Conservation (phyloP, 2,888 invertebrate genomes). For the Thysanoteuthis rhombus region DNA sequence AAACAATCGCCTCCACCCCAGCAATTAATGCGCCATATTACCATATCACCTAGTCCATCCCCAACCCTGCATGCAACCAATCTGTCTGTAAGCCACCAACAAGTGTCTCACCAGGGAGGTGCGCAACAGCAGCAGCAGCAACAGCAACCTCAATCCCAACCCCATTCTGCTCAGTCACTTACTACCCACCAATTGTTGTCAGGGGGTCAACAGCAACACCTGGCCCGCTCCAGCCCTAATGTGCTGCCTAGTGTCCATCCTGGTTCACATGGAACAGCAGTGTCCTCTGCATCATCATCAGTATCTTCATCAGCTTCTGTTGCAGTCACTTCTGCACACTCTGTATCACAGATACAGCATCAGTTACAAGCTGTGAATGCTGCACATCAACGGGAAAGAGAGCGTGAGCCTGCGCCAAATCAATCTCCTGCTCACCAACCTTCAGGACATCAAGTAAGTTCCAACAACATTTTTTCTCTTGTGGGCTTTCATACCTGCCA, state of each 20-base stretch:
- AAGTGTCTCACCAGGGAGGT: background rate
- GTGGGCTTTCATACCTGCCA: no score
- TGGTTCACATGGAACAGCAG: background rate
- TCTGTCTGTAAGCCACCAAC: background rate
- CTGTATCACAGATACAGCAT: constrained; percentile 22
- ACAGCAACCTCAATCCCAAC: background rate
- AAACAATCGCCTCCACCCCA: constrained; percentile 12
- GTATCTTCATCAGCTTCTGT: background rate
- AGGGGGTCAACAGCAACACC: constrained; percentile 45
- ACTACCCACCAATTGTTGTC: background rate
- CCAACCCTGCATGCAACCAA: constrained; percentile 18
- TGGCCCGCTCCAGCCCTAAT: constrained; percentile 36
- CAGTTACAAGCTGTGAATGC: constrained; percentile 21
- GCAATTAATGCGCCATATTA: constrained; percentile 15
- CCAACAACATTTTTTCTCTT: background rate
- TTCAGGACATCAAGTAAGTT: constrained; percentile 24
- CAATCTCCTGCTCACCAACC: constrained; percentile 29
- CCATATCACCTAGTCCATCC: constrained; percentile 29
- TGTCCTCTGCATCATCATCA: background rate
- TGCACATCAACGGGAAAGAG: constrained; percentile 19
- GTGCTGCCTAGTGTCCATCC: background rate
- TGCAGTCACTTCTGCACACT: background rate
- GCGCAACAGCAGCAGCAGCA: background rate
- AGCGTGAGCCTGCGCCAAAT: constrained; percentile 18
- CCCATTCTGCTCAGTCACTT: background rate